Evolutionary conservation across 2,888 invertebrate genomes (phyloP), one percentile per base, ranked within the genome.

Genomic region (Ashinkailepas kermadecensis): DNA sequence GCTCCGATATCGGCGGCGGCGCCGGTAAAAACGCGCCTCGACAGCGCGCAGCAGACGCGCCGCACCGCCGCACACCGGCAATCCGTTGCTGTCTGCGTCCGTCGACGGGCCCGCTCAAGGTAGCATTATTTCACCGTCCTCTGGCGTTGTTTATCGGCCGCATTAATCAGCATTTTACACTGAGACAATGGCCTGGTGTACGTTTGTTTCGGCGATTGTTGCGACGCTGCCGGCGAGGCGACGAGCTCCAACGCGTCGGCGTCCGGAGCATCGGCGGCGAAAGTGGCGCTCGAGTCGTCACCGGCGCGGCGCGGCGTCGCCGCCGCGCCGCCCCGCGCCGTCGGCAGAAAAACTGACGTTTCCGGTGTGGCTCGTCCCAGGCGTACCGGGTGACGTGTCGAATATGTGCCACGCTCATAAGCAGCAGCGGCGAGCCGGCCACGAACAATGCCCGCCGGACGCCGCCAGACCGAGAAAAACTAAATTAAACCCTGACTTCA

Each of bases 401-500:
- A 74, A 74, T 74, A 74, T 56, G 74, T 56, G 54, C 54, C 56
- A 56, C 74, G 56, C 23, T 56, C 23, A 74, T 74, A 21, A 18
- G 10, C 21, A 54, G 54, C 67, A 3, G 67, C 74, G 18, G 21
- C 23, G 23, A 56, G 12, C 74, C 56, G 74, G 3, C 18, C 74
- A 13, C 54, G 74, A 74, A 74, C 74, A 74, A 74, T 74, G 74
- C 74, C 74, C 74, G 74, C 15, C 39, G 74, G 74, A 21, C 56
- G n/a, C 54, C 54, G 56, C 56, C 18, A 18, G 54, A 54, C 56
- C 18, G 54, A 74, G 74, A 74, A 74, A 74, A 74, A 74, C 74
- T 10, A 74, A 74, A 74, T 74, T 74, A 74, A 74, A 74, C 74
- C 23, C 54, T 74, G 74, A 74, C 74, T 74, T 74, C 74, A 56